phyloP scores from a whole-genome alignment of 2,113 vertebrate species.

The Oreotragus oreotragus region DNA sequence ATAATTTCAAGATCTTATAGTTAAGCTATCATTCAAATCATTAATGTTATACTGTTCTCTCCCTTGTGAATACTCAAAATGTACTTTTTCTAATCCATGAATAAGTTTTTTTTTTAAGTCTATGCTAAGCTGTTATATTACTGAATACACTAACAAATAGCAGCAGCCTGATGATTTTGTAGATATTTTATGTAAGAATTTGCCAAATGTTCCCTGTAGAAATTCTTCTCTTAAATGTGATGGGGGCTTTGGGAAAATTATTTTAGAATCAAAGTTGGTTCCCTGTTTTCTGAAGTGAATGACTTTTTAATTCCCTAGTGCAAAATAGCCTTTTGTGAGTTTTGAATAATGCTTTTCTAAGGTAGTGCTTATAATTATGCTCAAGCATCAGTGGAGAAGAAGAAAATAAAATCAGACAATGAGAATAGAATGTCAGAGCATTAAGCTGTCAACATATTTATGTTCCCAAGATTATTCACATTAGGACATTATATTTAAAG shows the following conservation, averaged over 20 bases:
- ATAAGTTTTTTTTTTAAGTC: conserved; percentile 32
- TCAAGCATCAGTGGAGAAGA: conserved; percentile 34
- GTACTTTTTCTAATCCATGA: not conserved
- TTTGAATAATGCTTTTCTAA: conserved; percentile 44
- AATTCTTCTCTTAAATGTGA: conserved; percentile 33
- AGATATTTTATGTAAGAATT: conserved; percentile 2
- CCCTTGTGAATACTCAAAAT: conserved; percentile 50
- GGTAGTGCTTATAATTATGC: conserved; percentile 42
- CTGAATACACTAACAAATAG: conserved; percentile 8
- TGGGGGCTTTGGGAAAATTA: conserved; percentile 24
- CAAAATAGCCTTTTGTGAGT: conserved; percentile 44
- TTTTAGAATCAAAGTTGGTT: conserved; percentile 46
- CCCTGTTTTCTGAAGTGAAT: conserved; percentile 42
- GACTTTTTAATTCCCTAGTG: conserved; percentile 49
- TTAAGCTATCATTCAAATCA: conserved; percentile 58
- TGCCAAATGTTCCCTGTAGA: conserved; percentile 10
- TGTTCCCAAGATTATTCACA: conserved; percentile 55
- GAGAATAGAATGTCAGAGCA: conserved; percentile 29
- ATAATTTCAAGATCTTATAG: conserved; percentile 65
- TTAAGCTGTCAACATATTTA: conserved; percentile 48
- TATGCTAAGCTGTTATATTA: not conserved
- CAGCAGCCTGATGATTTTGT: not conserved
- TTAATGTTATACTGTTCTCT: conserved; percentile 50
- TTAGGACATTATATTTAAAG: not conserved
- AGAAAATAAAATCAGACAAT: conserved; percentile 71